Evolutionary conservation across 1,140 invertebrate species (phyloP).

Genomic region (Ditylenchus dipsaci): DNA sequence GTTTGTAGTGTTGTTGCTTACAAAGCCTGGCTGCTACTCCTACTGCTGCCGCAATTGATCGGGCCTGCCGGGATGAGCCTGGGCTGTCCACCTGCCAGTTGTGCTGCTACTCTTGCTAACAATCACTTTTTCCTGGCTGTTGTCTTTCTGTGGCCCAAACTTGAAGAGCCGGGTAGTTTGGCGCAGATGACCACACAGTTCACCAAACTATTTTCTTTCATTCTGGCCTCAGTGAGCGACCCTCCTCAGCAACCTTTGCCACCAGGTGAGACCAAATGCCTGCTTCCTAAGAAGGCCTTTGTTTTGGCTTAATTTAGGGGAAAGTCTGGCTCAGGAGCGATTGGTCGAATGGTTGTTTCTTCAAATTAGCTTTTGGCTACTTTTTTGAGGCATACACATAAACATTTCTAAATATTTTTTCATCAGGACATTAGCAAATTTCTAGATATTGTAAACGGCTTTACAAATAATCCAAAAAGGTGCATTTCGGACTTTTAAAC

Average conservation of each 20-base stretch:
- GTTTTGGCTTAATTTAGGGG: neutral
- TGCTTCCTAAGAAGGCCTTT: neutral
- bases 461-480: too few species aligned
- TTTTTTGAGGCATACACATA: neutral
- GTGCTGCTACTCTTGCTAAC: neutral
- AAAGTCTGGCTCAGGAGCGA: neutral
- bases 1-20: too few species aligned
- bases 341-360: neutral
- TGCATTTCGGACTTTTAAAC: too few species aligned
- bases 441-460: too few species aligned
- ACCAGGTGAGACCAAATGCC: neutral
- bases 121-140: neutral
- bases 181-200: slow-evolving; percentile 55
- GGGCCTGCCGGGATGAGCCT: neutral
- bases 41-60: too few species aligned
- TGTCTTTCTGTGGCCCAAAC: neutral
- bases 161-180: neutral
- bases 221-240: slow-evolving; percentile 57
- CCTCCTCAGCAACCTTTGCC: slow-evolving; percentile 32
- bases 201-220: slow-evolving; percentile 57
- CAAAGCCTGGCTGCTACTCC: too few species aligned
- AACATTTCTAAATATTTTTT: too few species aligned
- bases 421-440: too few species aligned
- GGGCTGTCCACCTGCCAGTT: neutral
- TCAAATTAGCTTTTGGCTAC: neutral